phyloP scores from a whole-genome alignment of 2,888 invertebrate species.

The Drosophila pseudotakahashii region DNA sequence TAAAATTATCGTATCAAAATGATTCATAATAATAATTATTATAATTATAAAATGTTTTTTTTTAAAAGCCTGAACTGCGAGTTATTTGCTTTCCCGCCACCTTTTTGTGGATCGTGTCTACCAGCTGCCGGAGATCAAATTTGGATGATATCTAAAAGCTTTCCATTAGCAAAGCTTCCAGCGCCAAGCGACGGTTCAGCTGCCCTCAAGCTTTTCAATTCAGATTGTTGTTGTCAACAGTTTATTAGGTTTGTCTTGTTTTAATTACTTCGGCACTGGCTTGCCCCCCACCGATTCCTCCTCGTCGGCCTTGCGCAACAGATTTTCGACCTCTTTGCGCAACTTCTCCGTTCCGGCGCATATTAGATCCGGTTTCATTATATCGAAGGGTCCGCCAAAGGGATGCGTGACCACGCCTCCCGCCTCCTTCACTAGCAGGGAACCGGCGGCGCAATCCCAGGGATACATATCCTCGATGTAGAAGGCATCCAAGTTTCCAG shows the following conservation, averaged over 20 bases:
- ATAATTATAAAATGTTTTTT: background rate
- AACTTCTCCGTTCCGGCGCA: conserved; percentile 85
- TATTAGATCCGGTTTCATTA: conserved; percentile 86
- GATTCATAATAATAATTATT: background rate
- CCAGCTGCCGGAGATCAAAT: conserved; percentile 86
- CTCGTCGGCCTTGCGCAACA: conserved; percentile 85
- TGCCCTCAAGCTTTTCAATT: conserved; percentile 31
- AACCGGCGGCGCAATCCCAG: conserved; percentile 92
- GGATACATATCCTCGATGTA: conserved; percentile 89
- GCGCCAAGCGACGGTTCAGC: conserved; percentile 12
- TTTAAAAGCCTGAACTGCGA: conserved; percentile 52
- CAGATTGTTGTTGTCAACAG: conserved; percentile 15
- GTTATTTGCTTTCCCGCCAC: conserved; percentile 82
- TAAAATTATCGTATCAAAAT: conserved; percentile 1
- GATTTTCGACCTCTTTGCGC: conserved; percentile 85
- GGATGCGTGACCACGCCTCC: conserved; percentile 89
- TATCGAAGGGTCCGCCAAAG: conserved; percentile 86
- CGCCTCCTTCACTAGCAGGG: conserved; percentile 90
- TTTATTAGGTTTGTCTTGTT: conserved; percentile 49
- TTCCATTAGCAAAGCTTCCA: background rate
- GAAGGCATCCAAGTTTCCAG: conserved; percentile 88
- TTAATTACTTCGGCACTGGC: conserved; percentile 81
- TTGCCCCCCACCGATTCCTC: conserved; percentile 75
- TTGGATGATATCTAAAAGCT: conserved; percentile 25
- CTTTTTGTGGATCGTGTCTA: conserved; percentile 84